Conservation (phyloP, 2,113 vertebrate species). For the Castor canadensis region DNA sequence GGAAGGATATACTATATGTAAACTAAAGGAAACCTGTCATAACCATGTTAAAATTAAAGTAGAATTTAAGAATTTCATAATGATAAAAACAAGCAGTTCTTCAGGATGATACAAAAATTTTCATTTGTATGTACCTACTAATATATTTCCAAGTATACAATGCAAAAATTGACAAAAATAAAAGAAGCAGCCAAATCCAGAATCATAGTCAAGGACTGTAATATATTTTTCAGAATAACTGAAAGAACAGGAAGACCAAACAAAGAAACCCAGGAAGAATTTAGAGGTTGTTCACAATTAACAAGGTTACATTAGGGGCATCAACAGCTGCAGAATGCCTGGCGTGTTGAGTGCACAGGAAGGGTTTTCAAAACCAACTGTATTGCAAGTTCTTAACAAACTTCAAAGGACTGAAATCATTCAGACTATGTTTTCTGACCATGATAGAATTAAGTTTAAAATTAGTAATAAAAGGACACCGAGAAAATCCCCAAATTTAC, state of each 20-base stretch:
- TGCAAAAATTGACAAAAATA: neutral
- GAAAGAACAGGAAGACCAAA: neutral
- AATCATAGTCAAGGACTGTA: neutral
- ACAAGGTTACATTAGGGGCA: neutral
- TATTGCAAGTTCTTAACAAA: neutral
- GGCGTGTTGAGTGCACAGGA: accelerated
- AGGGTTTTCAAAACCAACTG: neutral
- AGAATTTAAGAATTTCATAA: neutral
- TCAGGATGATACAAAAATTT: neutral
- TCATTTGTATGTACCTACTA: neutral
- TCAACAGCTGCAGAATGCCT: neutral
- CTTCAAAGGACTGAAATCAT: neutral
- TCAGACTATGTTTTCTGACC: neutral
- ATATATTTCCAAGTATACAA: neutral
- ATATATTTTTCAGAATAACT: neutral
- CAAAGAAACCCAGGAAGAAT: neutral
- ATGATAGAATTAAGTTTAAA: neutral
- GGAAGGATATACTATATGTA: neutral
- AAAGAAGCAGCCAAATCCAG: neutral
- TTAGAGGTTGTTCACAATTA: neutral
- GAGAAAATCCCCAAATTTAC: neutral
- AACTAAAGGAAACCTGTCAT: neutral
- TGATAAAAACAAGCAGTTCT: neutral
- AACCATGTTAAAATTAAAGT: neutral
- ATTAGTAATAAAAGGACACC: neutral